Base-by-base conservation (phyloP, 2,797 vertebrate genomes). In the Gymnopithys bicolor region DNA sequence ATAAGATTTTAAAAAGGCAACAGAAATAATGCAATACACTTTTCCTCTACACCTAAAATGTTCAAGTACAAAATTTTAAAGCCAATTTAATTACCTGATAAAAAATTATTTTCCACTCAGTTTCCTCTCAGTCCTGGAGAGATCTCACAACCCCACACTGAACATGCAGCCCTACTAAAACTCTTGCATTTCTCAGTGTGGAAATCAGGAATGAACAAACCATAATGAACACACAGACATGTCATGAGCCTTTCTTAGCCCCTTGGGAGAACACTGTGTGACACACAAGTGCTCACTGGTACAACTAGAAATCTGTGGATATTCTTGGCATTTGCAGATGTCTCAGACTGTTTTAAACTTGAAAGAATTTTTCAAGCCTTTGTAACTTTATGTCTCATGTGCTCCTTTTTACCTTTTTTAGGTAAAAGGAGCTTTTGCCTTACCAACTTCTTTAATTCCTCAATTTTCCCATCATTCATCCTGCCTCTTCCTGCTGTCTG, bases 391-490 rank as follows among this genome's bases (percentile, higher is more conserved):
- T 53, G 43, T 10, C 23, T 90, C 3, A 0, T 23, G 11, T 28
- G 7, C 3, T 13, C 1, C 37, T 49, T 76, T 69, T 23, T 69
- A 49, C 43, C 10, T n/a, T 78, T 81, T 48, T 30, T 75, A 83
- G 74, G 28, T 5, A 69, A 14, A 86, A 83, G 32, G 13, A 62
- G 1, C 9, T 91, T 35, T n/a, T 89, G 25, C 21, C 32, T 71
- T 62, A 48, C n/a, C 0, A 0, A 56, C 16, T 59, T 1, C 0
- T 33, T 77, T 78, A 0, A 52, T 62, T 78, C 32, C n/a, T 55
- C 2, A 39, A 33, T 87, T 83, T 83, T 68, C 46, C 64, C 4
- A 0, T 19, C 16, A 8, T 58, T 71, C 14, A 55, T 66, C 24
- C 39, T 48, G 21, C 8, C 13, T 66, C 66, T 67, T 67, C 37